These are phyloP conservation scores for Molothrus ater DNA, from an alignment of 2,797 vertebrate species.

Conservation along the genomic window DNA sequence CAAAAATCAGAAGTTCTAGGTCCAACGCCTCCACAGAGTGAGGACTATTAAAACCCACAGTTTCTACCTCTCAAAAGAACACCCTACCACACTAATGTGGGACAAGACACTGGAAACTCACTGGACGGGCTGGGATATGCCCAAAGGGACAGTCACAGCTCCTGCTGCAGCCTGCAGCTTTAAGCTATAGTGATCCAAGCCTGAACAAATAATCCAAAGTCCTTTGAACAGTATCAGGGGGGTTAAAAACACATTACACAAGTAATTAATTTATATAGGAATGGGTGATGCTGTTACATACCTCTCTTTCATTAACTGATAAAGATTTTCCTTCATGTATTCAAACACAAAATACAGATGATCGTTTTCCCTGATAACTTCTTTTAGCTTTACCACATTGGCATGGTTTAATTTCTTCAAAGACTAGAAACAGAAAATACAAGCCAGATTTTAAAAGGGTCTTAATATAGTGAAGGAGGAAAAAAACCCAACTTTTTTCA, in stretches of 20 bases:
- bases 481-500: background rate
- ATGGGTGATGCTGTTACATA: conserved; percentile 24
- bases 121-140: background rate
- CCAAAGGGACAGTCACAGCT: background rate
- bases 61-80: background rate
- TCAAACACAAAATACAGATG: conserved; percentile 85
- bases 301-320: conserved; percentile 86
- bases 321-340: conserved; percentile 87
- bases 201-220: background rate
- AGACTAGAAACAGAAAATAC: conserved; percentile 73
- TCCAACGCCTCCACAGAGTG: background rate
- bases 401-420: conserved; percentile 84
- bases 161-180: background rate
- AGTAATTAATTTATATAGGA: background rate
- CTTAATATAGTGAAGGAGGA: background rate
- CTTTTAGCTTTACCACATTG: conserved; percentile 84
- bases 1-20: background rate
- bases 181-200: background rate
- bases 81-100: background rate
- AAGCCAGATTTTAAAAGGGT: background rate
- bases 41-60: background rate
- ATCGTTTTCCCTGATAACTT: conserved; percentile 85
- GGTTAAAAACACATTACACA: background rate
- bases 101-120: background rate
- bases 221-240: background rate